Evolutionary conservation across 2,113 vertebrate species (phyloP).

Genomic region (Noturus placidus): DNA sequence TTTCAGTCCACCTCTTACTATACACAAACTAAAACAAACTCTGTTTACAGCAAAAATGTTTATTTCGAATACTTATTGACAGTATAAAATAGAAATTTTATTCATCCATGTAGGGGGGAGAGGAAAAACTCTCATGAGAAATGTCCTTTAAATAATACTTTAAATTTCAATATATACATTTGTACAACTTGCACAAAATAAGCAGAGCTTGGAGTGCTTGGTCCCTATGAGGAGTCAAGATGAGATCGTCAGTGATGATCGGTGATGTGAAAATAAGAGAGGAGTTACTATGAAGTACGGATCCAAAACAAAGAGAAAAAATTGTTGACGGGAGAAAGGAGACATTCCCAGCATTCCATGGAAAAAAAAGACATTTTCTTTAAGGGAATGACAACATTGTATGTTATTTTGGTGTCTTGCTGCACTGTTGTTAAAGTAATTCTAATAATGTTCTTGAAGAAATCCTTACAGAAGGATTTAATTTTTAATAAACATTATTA

Average conservation of each 20-base stretch:
- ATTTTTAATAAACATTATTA: background rate
- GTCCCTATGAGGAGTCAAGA: slow-evolving; percentile 64
- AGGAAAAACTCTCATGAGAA: too few species aligned
- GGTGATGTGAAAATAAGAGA: too few species aligned
- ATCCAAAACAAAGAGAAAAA: background rate
- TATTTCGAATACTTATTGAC: slow-evolving; percentile 75
- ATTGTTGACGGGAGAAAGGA: background rate
- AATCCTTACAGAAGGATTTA: background rate
- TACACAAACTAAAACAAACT: background rate
- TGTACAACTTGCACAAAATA: slow-evolving; percentile 98
- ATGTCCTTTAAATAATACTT: slow-evolving; percentile 83
- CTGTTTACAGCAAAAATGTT: slow-evolving; percentile 62
- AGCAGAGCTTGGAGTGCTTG: slow-evolving; percentile 72
- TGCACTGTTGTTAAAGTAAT: background rate
- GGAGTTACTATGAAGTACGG: background rate
- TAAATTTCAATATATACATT: slow-evolving; percentile 94
- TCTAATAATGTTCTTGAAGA: background rate
- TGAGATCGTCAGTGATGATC: background rate
- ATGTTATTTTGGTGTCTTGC: background rate
- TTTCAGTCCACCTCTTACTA: background rate
- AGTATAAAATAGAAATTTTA: slow-evolving; percentile 97
- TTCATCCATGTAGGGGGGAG: slow-evolving; percentile 83
- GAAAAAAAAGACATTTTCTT: background rate
- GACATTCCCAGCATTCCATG: background rate
- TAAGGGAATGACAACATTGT: background rate